Evolutionary conservation across 2,113 vertebrate genomes (phyloP), one percentile per base, ranked within the genome.

Genomic region (Halcyon malimbica): DNA sequence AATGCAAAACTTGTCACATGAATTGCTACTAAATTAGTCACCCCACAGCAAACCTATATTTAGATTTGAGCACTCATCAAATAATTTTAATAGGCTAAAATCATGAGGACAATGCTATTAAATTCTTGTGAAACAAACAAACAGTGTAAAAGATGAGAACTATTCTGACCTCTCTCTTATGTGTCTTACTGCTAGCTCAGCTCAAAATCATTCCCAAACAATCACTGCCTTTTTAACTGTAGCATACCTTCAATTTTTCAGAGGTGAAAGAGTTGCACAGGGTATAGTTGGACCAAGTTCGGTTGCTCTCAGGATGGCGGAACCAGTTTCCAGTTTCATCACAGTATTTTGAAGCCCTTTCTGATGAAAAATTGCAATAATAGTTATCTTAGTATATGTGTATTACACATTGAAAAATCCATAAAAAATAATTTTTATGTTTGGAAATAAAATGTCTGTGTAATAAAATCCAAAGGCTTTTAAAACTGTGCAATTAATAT

Each of bases 271-370:
- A 98, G 13, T 98, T 99, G 94, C 99, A 99, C 89, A 99, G 96
- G 19, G 99, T 99, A 50, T 99, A 99, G 98, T 99, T 99, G 95
- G 99, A 99, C 99, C 99, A 99, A 7, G 99, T 99, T 74, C 98
- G 97, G 94, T 99, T 99, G 94, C 98, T 99, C 78, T 99, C 99
- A 12, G 99, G 99, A 92, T 99, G 99, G 31, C 98, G 98, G 94
- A 99, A 99, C 99, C 99, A 99, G 83, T 98, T 98, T 37, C 99
- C 99, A 2, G 98, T 98, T 87, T 99, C 99, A 88, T 99, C 99
- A 80, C 99, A 99, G 60, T 98, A 99, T 94, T 99, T 99, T 18
- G 98, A 99, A 78, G 98, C 99, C 85, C 96, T 99, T 98, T 99
- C 99, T 99, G 96, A 91, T 63, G 83, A 96, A 19, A 83, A 93